These are phyloP conservation scores for Pristionchus exspectatus DNA, from an alignment of 2,888 invertebrate genomes.

Conservation along the genomic window DNA sequence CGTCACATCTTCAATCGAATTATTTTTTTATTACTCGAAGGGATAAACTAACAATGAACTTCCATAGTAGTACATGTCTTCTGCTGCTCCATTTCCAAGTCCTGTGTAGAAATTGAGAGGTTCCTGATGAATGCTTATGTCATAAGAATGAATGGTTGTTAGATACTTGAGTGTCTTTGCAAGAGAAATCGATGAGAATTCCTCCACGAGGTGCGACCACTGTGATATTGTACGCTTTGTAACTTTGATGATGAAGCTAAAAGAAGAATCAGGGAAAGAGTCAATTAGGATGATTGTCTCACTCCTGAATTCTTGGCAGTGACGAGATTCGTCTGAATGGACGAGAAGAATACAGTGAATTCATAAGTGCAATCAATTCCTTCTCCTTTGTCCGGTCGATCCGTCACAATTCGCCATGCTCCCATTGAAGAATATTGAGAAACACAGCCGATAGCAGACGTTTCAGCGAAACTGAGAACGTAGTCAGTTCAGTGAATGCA, in stretches of 20 bases:
- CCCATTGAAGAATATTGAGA: not conserved
- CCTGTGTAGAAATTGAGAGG: conserved; percentile 35
- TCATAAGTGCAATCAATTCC: conserved; percentile 24
- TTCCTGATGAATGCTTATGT: not conserved
- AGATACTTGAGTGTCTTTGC: not conserved
- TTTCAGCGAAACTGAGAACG: conserved; percentile 6
- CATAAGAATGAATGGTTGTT: not conserved
- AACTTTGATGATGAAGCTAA: not conserved
- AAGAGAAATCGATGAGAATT: conserved; percentile 31
- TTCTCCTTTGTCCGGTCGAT: not conserved
- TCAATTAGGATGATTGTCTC: not conserved
- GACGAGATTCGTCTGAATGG: not conserved
- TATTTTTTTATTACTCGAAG: not conserved
- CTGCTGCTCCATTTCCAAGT: not conserved
- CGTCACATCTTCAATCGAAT: not conserved
- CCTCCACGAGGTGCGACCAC: not conserved
- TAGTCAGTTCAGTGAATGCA: not conserved
- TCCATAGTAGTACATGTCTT: conserved; percentile 24
- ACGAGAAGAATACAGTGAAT: conserved; percentile 32
- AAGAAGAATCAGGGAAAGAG: not conserved
- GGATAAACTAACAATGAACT: not conserved
- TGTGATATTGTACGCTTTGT: conserved; percentile 3
- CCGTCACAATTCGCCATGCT: not conserved
- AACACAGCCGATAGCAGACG: not conserved
- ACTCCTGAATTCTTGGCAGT: not conserved